A percentile compares a stretch with the other conserved stretches of the same genome.
phyloP scores from a whole-genome alignment of 2,113 vertebrate genomes.

The Conger conger region DNA sequence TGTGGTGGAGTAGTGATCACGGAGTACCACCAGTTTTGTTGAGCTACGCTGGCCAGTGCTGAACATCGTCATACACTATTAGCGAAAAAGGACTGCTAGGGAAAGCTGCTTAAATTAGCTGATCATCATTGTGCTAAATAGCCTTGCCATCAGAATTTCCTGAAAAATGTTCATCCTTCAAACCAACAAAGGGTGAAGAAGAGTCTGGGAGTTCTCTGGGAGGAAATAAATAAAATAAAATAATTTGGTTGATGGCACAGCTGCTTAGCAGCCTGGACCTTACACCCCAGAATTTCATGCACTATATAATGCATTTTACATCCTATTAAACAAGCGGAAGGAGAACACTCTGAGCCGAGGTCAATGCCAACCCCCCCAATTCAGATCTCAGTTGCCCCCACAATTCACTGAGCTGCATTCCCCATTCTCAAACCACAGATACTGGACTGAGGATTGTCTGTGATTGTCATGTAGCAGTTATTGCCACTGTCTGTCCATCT shows the following conservation, averaged over 20 bases:
- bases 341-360: not conserved
- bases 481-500: not conserved
- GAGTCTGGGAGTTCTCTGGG: not conserved
- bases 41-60: too few species aligned
- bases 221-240: conserved; percentile 14
- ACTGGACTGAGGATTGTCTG: too few species aligned
- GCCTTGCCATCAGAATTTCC: not conserved
- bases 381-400: too few species aligned
- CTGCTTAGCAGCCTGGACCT: not conserved
- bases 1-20: too few species aligned
- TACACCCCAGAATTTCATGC: conserved; percentile 26
- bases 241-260: not conserved
- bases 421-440: too few species aligned
- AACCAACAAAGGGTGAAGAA: not conserved
- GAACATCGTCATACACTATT: too few species aligned
- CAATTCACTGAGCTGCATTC: too few species aligned
- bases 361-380: not conserved
- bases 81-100: too few species aligned
- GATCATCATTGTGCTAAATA: too few species aligned
- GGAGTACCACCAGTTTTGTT: too few species aligned
- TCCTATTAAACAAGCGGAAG: not conserved
- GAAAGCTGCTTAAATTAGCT: too few species aligned
- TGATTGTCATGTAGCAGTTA: too few species aligned
- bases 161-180: not conserved
- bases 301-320: conserved; percentile 16